Evolutionary conservation across 2,888 invertebrate genomes (phyloP), one percentile per base, ranked within the genome.

Genomic region (Cephus pulcher): DNA sequence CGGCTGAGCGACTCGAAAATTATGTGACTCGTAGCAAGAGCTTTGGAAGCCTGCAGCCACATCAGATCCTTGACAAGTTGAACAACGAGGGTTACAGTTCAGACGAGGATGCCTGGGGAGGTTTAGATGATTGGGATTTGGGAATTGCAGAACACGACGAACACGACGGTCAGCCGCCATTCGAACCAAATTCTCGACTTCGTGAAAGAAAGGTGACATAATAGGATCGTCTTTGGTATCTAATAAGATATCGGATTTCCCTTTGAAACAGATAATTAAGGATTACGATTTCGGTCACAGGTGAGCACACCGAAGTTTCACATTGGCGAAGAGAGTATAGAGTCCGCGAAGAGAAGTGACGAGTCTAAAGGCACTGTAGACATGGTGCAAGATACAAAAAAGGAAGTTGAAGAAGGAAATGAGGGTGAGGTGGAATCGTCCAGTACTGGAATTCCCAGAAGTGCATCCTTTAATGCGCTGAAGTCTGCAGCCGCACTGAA

Each of bases 51-150:
- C 86, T 93, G 68, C 85, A 92, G 34, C 91, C 92, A 32, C 91
- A 92, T 80, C 91, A 92, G 80, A 85, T 92, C 9, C 79, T 92
- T 37, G 92, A 92, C 73, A 92, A 91, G 82, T 84, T 92, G 78
- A 90, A 89, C 79, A 82, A 84, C 34, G 80, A 83, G 37, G 79
- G 75, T 32, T 92, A 91, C 78, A 88, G 90, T 30, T 92, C 92
- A 80, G 92, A 92, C 80, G 92, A 92, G 79, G 92, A 93, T 80
- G 93, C 92, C 15, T 92, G 93, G 83, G 92, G 92, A 68, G 92
- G 91, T 73, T 86, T 92, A 76, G 93, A 93, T 84, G 93, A 93
- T 84, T 93, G 93, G 93, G 93, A 93, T 82, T 83, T 93, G 34
- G 91, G 91, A 32, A 90, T 93, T 68, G 90, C 92, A 69, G 92